Percentiles rank a stretch among this genome's conserved stretches.
Evolutionary conservation across 1,140 invertebrate genomes (phyloP).

Genomic region (Elysia chlorotica): DNA sequence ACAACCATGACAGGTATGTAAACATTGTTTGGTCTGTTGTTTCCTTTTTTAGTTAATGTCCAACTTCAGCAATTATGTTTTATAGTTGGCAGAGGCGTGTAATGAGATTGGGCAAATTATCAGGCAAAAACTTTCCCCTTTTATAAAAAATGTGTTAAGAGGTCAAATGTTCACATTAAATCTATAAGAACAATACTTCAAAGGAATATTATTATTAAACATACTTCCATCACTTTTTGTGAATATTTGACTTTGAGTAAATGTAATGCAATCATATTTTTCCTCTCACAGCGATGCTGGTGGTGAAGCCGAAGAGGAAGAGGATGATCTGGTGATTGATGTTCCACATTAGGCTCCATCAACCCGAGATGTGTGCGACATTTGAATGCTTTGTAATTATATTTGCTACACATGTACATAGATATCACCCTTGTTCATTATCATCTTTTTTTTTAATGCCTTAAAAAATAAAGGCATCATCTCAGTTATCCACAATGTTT

Average conservation of each 20-base stretch:
- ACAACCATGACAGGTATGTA: constrained; percentile 73
- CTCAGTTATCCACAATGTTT: too few relatives aligned
- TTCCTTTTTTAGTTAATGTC: too few relatives aligned
- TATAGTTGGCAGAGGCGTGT: neutral
- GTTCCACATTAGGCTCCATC: constrained; percentile 19
- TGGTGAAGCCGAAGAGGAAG: constrained; percentile 16
- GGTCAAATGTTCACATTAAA: neutral
- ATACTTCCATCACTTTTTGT: neutral
- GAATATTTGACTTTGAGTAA: neutral
- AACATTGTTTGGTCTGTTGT: too few relatives aligned
- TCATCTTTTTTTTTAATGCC: too few relatives aligned
- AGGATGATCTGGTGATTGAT: constrained; percentile 20
- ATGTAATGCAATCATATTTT: neutral
- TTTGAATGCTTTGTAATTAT: too few relatives aligned
- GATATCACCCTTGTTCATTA: too few relatives aligned
- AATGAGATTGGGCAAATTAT: too few relatives aligned
- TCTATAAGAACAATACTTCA: neutral
- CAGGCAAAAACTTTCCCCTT: too few relatives aligned
- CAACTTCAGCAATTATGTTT: neutral
- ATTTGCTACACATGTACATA: too few relatives aligned
- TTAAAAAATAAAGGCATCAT: too few relatives aligned
- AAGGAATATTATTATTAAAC: neutral
- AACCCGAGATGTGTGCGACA: too few relatives aligned
- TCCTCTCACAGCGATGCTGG: constrained; percentile 13
- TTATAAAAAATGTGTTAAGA: neutral